Evolutionary conservation across 2,888 invertebrate genomes (phyloP).

Genomic region (Poecilus cupreus): DNA sequence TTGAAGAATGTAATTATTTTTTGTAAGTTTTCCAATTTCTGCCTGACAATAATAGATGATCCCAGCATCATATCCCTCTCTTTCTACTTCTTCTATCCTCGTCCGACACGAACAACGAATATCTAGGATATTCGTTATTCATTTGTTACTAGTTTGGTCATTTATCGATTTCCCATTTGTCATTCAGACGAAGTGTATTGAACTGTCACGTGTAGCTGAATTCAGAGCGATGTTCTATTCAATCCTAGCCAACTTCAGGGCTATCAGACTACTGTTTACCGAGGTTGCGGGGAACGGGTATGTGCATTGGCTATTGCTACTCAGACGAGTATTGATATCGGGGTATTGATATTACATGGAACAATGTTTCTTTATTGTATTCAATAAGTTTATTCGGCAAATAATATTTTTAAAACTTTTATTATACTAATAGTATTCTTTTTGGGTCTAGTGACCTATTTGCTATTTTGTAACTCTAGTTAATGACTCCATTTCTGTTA

Average conservation of each 20-base stretch:
- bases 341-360: background rate
- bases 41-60: constrained; percentile 22
- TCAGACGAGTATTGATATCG: background rate
- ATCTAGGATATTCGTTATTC: constrained; percentile 44
- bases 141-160: constrained; percentile 54
- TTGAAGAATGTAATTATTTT: too few relatives aligned
- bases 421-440: too few relatives aligned
- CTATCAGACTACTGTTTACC: background rate
- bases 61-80: background rate
- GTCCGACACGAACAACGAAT: background rate
- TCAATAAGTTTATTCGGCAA: too few relatives aligned
- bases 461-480: too few relatives aligned
- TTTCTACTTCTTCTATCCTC: background rate
- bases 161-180: constrained; percentile 56
- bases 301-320: background rate
- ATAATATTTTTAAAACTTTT: too few relatives aligned
- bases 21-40: background rate
- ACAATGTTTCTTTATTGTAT: too few relatives aligned
- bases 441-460: too few relatives aligned
- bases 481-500: too few relatives aligned
- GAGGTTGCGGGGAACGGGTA: too few relatives aligned
- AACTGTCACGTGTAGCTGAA: constrained; percentile 50
- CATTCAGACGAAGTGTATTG: constrained; percentile 51
- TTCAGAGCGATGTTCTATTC: constrained; percentile 27
- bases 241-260: constrained; percentile 32